Percentiles rank a stretch among this genome's conserved stretches.
Evolutionary conservation across 2,888 invertebrate species (phyloP).

Genomic region (Philaethria dido): DNA sequence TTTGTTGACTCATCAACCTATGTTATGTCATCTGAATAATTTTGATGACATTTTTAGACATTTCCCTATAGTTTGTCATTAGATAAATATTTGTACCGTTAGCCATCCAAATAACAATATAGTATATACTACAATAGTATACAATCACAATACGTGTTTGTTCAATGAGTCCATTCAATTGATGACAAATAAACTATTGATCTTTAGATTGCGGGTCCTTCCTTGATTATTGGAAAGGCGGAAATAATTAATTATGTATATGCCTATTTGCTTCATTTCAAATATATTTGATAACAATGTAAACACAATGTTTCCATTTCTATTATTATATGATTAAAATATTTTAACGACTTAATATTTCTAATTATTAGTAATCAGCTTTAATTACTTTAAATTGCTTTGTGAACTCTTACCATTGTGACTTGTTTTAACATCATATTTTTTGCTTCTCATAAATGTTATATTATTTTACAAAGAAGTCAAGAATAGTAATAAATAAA

Average conservation of each 20-base stretch:
- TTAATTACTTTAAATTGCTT: slow-evolving; percentile 9
- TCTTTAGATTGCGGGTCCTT: slow-evolving; percentile 23
- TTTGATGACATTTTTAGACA: not conserved
- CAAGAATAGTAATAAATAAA: too few species aligned
- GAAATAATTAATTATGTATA: slow-evolving; percentile 23
- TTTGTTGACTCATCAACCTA: not conserved
- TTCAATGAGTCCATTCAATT: slow-evolving; percentile 30
- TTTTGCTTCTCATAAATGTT: not conserved
- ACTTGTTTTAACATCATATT: not conserved
- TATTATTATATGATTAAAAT: too few species aligned
- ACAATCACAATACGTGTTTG: slow-evolving; percentile 29
- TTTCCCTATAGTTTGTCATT: not conserved
- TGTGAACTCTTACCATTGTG: slow-evolving; percentile 16
- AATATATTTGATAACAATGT: slow-evolving; percentile 1
- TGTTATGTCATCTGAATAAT: not conserved
- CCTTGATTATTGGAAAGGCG: slow-evolving; percentile 30
- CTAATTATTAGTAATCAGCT: not conserved
- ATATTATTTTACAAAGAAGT: not conserved
- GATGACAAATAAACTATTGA: slow-evolving; percentile 30
- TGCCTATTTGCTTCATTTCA: not conserved
- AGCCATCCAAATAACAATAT: slow-evolving; percentile 13
- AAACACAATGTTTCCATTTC: not conserved
- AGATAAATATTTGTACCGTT: slow-evolving; percentile 9
- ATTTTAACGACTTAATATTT: slow-evolving; percentile 3
- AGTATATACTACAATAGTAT: slow-evolving; percentile 21